Conservation (phyloP, 2,797 vertebrate species). For the Pseudotriccus pelzelni region DNA sequence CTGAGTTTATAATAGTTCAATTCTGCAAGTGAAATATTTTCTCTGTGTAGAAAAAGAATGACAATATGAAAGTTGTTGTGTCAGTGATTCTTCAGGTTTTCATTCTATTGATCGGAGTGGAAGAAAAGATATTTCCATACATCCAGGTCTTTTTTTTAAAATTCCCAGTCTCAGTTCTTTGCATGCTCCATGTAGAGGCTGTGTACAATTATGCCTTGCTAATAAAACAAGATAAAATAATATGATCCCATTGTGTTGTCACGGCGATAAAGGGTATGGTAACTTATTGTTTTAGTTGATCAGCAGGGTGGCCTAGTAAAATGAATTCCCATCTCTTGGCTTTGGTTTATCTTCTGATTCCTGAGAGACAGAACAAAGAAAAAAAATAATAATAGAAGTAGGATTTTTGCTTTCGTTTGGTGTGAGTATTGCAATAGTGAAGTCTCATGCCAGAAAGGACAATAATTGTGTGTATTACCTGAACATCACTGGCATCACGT, state of each 20-base stretch:
- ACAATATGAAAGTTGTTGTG: not conserved
- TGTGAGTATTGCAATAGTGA: not conserved
- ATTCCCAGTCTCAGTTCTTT: not conserved
- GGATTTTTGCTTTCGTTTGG: not conserved
- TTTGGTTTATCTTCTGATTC: constrained; percentile 46
- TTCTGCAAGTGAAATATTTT: not conserved
- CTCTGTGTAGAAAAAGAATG: not conserved
- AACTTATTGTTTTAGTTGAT: constrained; percentile 56
- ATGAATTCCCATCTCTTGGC: constrained; percentile 8
- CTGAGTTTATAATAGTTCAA: not conserved
- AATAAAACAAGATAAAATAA: constrained; percentile 55
- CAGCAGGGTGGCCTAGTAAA: constrained; percentile 52
- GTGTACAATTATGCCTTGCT: constrained; percentile 21
- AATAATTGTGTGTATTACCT: not conserved
- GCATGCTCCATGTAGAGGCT: not conserved
- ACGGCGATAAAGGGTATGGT: constrained; percentile 19
- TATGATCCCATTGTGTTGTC: constrained; percentile 42
- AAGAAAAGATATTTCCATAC: not conserved
- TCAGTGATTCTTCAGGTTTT: constrained; percentile 7
- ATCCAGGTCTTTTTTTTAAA: not conserved
- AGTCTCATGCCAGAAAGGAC: not conserved
- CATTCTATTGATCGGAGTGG: not conserved
- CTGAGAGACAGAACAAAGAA: constrained; percentile 56
- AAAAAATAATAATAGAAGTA: not conserved
- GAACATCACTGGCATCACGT: not conserved